Conservation (phyloP, 2,113 vertebrate genomes). For the Alligator sinensis region DNA sequence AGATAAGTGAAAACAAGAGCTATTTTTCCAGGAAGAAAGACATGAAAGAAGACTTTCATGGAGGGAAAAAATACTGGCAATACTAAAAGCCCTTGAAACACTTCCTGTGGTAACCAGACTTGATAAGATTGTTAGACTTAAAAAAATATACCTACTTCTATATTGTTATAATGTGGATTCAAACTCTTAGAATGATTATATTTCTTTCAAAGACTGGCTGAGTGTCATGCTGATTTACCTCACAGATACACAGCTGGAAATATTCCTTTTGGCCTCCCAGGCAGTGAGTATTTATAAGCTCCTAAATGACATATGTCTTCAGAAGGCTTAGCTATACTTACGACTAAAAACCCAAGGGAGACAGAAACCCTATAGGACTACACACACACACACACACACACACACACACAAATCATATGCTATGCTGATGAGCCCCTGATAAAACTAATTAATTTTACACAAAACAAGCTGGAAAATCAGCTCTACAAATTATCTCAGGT, state of each 20-base stretch:
- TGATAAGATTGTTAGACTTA: background rate
- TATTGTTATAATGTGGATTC: background rate
- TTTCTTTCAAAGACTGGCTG: background rate
- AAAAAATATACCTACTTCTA: background rate
- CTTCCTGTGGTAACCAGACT: background rate
- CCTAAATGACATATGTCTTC: background rate
- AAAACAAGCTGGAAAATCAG: constrained; percentile 9
- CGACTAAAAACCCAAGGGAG: constrained; percentile 30
- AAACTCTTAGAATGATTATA: background rate
- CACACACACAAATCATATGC: constrained; percentile 20
- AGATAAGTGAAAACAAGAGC: background rate
- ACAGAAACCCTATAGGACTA: constrained; percentile 55
- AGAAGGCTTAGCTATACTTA: background rate
- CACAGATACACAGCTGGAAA: background rate
- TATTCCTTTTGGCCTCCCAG: background rate
- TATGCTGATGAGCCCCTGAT: constrained; percentile 38
- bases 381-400: constrained; percentile 19
- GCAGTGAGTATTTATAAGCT: background rate
- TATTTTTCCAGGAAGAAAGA: background rate
- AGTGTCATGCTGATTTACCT: background rate
- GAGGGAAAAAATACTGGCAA: background rate
- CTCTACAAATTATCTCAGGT: background rate
- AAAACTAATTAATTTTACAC: constrained; percentile 36
- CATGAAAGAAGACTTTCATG: background rate
- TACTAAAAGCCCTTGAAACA: background rate